Conservation (phyloP, 2,888 invertebrate genomes). For the Arctia plantaginis region DNA sequence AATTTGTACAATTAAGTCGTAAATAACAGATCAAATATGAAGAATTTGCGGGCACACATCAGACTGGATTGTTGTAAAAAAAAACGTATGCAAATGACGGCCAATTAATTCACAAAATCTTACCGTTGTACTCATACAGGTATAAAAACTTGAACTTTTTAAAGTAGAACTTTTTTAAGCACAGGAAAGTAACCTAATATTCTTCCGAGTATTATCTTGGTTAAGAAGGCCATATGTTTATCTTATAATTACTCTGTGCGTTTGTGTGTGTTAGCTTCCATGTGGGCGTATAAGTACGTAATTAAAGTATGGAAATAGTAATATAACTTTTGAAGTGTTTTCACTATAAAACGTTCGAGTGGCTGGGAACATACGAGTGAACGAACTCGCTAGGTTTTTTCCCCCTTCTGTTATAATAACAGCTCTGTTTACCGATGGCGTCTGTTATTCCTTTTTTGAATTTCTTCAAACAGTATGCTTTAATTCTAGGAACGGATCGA, state of each 20-base stretch:
- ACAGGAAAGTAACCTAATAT: constrained; percentile 74
- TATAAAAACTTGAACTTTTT: constrained; percentile 29
- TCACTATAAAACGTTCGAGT: constrained; percentile 84
- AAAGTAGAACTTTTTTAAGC: constrained; percentile 35
- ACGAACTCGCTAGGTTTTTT: constrained; percentile 75
- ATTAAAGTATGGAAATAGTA: constrained; percentile 86
- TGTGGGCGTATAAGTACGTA: constrained; percentile 77
- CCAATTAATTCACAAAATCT: constrained; percentile 38
- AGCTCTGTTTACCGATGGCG: constrained; percentile 75
- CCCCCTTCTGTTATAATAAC: constrained; percentile 77
- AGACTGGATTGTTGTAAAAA: constrained; percentile 28
- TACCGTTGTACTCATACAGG: constrained; percentile 4
- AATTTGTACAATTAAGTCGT: constrained; percentile 23
- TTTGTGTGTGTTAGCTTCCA: constrained; percentile 58
- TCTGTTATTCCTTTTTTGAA: constrained; percentile 72
- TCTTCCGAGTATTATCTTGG: constrained; percentile 61
- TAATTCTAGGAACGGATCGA: constrained; percentile 32
- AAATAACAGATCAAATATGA: constrained; percentile 19
- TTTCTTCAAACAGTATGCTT: constrained; percentile 56
- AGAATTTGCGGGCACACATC: constrained; percentile 29
- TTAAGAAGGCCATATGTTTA: constrained; percentile 81
- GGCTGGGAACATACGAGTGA: constrained; percentile 81
- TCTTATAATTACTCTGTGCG: constrained; percentile 71
- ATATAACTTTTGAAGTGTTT: constrained; percentile 86
- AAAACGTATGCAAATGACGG: constrained; percentile 32